These are phyloP conservation scores for Spilarctia lutea DNA, from an alignment of 2,888 invertebrate species.

Conservation along the genomic window DNA sequence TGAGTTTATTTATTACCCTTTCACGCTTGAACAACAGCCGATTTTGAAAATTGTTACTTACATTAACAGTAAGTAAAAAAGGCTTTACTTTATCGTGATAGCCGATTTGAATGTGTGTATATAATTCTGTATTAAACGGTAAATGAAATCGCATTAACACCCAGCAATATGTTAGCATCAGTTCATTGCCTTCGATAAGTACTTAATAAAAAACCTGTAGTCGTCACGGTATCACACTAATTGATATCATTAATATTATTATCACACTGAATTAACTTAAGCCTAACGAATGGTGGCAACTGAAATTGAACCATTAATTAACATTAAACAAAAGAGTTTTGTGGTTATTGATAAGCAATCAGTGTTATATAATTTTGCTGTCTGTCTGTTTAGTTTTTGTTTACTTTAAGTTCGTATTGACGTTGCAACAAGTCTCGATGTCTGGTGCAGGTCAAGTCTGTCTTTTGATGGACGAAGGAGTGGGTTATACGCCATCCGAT, in stretches of 20 bases:
- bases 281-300: slow-evolving; percentile 16
- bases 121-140: slow-evolving; percentile 14
- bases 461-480: no score
- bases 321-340: slow-evolving; percentile 11
- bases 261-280: slow-evolving; percentile 37
- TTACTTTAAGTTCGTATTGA: not conserved
- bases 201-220: slow-evolving; percentile 31
- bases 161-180: slow-evolving; percentile 31
- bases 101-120: not conserved
- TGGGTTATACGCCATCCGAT: no score
- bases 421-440: no score
- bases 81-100: no score
- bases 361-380: not conserved
- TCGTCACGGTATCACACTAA: slow-evolving; percentile 37
- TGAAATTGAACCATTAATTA: slow-evolving; percentile 19
- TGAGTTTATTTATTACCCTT: no score
- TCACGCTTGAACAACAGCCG: no score
- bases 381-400: not conserved
- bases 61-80: no score
- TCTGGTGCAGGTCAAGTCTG: no score
- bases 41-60: no score
- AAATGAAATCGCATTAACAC: slow-evolving; percentile 19
- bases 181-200: slow-evolving; percentile 47
- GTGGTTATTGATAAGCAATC: not conserved
- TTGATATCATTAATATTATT: slow-evolving; percentile 42